Evolutionary conservation across 2,797 vertebrate genomes (phyloP).

Genomic region (Alectoris magna): DNA sequence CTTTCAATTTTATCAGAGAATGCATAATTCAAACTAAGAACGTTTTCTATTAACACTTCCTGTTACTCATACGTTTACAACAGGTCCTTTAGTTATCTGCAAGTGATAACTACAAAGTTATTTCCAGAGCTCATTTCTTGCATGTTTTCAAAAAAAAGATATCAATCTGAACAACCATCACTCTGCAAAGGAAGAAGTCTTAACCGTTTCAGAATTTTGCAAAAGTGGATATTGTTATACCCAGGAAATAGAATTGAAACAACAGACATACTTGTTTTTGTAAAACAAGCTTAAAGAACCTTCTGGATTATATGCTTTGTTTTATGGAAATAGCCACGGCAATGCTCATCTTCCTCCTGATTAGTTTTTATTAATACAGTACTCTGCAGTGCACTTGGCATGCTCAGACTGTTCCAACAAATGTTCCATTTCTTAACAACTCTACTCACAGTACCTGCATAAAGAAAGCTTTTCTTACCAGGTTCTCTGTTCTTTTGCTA

Average conservation of each 20-base stretch:
- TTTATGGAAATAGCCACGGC: background rate
- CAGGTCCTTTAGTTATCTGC: background rate
- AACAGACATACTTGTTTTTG: background rate
- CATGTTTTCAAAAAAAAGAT: background rate
- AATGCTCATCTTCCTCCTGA: background rate
- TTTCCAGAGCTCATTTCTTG: background rate
- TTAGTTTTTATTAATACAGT: background rate
- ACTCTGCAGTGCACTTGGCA: background rate
- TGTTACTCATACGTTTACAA: background rate
- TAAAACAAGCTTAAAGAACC: background rate
- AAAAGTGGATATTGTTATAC: background rate
- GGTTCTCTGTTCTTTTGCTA: background rate
- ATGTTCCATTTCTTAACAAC: background rate
- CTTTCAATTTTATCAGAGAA: background rate
- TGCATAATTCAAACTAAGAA: background rate
- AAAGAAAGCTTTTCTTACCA: background rate
- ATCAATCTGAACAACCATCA: background rate
- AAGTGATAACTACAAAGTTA: background rate
- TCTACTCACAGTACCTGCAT: background rate
- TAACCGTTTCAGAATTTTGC: background rate
- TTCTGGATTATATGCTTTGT: background rate
- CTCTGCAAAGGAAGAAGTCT: background rate
- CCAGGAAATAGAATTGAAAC: background rate
- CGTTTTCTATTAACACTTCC: background rate
- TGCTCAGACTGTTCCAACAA: background rate